These are phyloP conservation scores for Lasiurus borealis DNA, from an alignment of 2,113 vertebrate species.

Conservation along the genomic window DNA sequence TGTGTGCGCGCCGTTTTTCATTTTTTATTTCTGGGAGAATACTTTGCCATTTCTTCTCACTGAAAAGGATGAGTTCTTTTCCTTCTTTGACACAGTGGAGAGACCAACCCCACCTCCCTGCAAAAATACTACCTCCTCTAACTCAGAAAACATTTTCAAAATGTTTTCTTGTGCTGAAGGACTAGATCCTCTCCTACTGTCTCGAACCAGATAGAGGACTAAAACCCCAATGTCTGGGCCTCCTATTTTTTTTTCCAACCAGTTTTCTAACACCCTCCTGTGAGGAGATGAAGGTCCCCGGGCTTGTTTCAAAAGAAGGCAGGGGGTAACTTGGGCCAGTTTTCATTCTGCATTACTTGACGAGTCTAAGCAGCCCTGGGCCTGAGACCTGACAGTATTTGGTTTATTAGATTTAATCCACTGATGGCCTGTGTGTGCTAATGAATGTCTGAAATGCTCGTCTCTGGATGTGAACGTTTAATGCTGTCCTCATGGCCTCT, in stretches of 20 bases:
- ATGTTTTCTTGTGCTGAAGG: background rate
- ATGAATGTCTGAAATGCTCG: constrained; percentile 66
- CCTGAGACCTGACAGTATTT: constrained; percentile 46
- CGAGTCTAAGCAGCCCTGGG: constrained; percentile 6
- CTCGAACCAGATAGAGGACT: background rate
- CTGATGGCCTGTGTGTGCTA: constrained; percentile 57
- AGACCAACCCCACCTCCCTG: background rate
- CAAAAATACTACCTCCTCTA: background rate
- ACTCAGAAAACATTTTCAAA: background rate
- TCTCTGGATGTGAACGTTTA: constrained; percentile 65
- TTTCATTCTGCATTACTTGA: constrained; percentile 21
- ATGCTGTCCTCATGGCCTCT: constrained; percentile 56
- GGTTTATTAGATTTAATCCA: constrained; percentile 62
- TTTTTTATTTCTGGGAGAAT: constrained; percentile 72
- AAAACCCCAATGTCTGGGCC: background rate
- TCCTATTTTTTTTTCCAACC: background rate
- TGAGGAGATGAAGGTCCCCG: background rate
- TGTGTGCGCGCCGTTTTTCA: constrained; percentile 5
- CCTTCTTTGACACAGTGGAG: background rate
- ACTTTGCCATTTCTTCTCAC: constrained; percentile 60
- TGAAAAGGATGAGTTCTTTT: constrained; percentile 61
- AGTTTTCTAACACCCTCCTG: background rate
- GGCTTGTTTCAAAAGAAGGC: constrained; percentile 47
- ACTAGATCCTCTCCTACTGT: background rate
- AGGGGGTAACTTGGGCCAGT: background rate